Evolutionary conservation across 1,140 invertebrate species (phyloP).

Genomic region (Panonychus citri): DNA sequence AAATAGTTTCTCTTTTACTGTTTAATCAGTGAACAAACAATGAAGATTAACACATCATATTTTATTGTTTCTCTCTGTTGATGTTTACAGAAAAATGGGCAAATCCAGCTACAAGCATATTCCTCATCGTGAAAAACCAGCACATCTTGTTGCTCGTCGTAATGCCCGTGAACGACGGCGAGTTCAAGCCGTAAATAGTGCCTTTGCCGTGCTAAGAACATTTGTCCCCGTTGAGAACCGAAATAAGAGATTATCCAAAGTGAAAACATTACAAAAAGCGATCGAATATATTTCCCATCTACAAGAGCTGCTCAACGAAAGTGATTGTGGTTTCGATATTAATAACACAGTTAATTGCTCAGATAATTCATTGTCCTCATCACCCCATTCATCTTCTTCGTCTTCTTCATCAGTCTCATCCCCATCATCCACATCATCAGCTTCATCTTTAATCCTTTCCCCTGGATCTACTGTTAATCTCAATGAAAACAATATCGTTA

Average conservation of each 20-base stretch:
- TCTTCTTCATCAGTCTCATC: too few relatives aligned
- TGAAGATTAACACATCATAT: too few relatives aligned
- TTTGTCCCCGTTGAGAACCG: conserved; percentile 24
- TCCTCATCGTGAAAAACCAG: conserved; percentile 25
- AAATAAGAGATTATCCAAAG: conserved; percentile 22
- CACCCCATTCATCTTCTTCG: too few relatives aligned
- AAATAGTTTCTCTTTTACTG: too few relatives aligned
- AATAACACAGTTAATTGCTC: too few relatives aligned
- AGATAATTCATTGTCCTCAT: too few relatives aligned
- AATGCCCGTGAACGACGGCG: conserved; percentile 32
- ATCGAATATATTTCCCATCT: conserved; percentile 22
- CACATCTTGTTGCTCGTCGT: conserved; percentile 29
- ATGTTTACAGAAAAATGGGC: not conserved
- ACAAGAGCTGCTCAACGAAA: conserved; percentile 15
- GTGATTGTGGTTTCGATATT: too few relatives aligned
- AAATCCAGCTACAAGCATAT: conserved; percentile 21
- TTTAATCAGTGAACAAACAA: too few relatives aligned
- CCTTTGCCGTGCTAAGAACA: conserved; percentile 27
- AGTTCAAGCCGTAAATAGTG: conserved; percentile 32
- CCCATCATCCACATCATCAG: too few relatives aligned
- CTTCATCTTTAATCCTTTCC: too few relatives aligned
- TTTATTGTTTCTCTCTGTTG: not conserved
- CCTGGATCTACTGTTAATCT: too few relatives aligned
- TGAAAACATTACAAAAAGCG: conserved; percentile 21
- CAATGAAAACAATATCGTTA: too few relatives aligned